Evolutionary conservation across 2,113 vertebrate genomes (phyloP).

Genomic region (Labeo catla): DNA sequence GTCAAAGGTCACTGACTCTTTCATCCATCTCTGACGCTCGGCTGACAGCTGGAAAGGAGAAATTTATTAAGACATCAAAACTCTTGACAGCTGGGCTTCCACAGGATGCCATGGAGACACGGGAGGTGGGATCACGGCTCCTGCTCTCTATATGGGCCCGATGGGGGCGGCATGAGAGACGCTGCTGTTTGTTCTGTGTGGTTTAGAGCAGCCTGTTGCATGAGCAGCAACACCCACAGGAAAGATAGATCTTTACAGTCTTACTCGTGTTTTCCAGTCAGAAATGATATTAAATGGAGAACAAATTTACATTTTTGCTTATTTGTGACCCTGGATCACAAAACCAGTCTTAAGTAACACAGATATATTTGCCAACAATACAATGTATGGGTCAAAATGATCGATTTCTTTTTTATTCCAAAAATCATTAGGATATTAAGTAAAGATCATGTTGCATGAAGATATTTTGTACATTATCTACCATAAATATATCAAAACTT

Average conservation of each 20-base stretch:
- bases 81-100: constrained; percentile 81
- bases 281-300: neutral
- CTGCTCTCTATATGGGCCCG: neutral
- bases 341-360: too few relatives aligned
- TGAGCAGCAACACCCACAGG: neutral
- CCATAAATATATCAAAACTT: too few relatives aligned
- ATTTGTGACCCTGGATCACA: neutral
- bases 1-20: constrained; percentile 85
- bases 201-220: neutral
- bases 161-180: neutral
- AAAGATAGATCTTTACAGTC: neutral
- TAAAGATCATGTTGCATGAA: too few relatives aligned
- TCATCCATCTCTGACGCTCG: constrained; percentile 87
- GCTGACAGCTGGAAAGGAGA: constrained; percentile 82
- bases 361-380: too few relatives aligned
- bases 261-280: neutral
- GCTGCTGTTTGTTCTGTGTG: neutral
- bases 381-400: too few relatives aligned
- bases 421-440: too few relatives aligned
- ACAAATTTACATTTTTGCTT: neutral
- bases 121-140: neutral
- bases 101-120: constrained; percentile 40
- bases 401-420: too few relatives aligned
- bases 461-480: too few relatives aligned
- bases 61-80: constrained; percentile 95